These are phyloP conservation scores for Pteruthius melanotis DNA, from an alignment of 2,113 vertebrate genomes.

Conservation along the genomic window DNA sequence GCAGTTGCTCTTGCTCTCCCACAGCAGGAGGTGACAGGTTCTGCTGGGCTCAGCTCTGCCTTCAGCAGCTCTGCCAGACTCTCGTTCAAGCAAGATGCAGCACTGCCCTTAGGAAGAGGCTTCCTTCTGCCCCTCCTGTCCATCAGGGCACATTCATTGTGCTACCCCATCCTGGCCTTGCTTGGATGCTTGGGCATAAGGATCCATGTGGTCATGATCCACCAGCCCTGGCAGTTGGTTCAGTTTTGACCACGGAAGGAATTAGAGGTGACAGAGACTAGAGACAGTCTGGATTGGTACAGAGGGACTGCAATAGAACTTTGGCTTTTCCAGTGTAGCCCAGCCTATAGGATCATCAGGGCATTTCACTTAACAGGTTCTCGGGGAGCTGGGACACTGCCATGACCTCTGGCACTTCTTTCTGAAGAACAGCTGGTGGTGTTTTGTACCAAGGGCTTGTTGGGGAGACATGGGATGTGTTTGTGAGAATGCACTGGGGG, in stretches of 20 bases:
- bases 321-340: background rate
- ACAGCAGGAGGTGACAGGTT: background rate
- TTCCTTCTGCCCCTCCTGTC: background rate
- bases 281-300: background rate
- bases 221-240: background rate
- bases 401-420: background rate
- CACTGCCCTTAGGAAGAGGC: background rate
- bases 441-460: accelerated
- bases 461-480: background rate
- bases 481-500: background rate
- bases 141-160: background rate
- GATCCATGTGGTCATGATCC: accelerated
- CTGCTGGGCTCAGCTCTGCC: background rate
- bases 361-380: background rate
- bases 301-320: background rate
- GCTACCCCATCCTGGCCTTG: background rate
- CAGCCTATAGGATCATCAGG: background rate
- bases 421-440: background rate
- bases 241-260: background rate
- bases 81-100: background rate
- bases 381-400: background rate
- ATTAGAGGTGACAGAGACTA: background rate
- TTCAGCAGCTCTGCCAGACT: background rate
- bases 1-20: background rate
- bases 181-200: background rate